Evolutionary conservation across 2,888 invertebrate species (phyloP).

Genomic region (Dromius quadrimaculatus): DNA sequence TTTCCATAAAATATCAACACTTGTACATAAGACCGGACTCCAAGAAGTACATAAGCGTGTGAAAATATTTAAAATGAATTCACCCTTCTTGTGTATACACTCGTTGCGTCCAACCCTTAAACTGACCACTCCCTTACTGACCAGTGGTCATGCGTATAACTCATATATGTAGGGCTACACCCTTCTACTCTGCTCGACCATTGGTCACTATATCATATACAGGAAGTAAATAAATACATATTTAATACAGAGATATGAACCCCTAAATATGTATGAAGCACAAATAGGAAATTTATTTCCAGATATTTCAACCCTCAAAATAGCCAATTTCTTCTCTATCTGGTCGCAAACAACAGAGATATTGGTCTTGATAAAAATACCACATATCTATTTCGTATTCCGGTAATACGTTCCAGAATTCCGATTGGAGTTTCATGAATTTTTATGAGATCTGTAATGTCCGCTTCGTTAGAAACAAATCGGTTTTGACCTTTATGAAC

Average conservation of each 20-base stretch:
- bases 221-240: neutral
- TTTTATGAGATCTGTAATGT: conserved; percentile 39
- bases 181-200: conserved; percentile 51
- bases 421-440: conserved; percentile 47
- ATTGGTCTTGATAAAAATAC: conserved; percentile 54
- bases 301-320: conserved; percentile 10
- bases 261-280: neutral
- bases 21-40: too few species aligned
- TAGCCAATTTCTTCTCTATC: conserved; percentile 25
- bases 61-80: conserved; percentile 37
- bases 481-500: conserved; percentile 25
- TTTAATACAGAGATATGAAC: conserved; percentile 1
- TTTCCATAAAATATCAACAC: too few species aligned
- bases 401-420: conserved; percentile 25
- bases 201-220: conserved; percentile 48
- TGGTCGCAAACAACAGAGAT: conserved; percentile 43
- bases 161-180: conserved; percentile 52
- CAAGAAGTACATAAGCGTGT: too few species aligned
- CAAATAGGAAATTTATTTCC: neutral
- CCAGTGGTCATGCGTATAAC: conserved; percentile 62
- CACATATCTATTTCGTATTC: conserved; percentile 41
- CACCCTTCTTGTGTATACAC: conserved; percentile 60
- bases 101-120: conserved; percentile 59
- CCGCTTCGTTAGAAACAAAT: conserved; percentile 30
- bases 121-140: conserved; percentile 65